phyloP scores from a whole-genome alignment of 2,888 invertebrate species.

The Acleris literana region DNA sequence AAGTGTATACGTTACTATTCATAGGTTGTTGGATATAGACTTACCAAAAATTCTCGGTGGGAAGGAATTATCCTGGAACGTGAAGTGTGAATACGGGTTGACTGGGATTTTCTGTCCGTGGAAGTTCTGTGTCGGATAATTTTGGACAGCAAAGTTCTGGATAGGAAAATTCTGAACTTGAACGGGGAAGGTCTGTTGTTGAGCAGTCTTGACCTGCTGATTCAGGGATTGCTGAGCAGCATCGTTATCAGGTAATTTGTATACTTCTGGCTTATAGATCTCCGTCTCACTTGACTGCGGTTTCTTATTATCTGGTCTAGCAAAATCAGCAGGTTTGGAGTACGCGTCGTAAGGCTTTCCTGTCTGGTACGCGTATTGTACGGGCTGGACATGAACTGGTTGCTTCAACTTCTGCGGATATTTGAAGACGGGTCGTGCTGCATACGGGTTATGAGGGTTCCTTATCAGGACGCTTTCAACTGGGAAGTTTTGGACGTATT shows the following conservation, averaged over 20 bases:
- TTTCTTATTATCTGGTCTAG: constrained; percentile 57
- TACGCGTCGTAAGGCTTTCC: constrained; percentile 64
- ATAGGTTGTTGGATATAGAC: constrained; percentile 20
- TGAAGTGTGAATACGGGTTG: constrained; percentile 64
- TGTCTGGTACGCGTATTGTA: constrained; percentile 70
- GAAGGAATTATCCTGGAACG: constrained; percentile 66
- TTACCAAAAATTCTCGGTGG: constrained; percentile 75
- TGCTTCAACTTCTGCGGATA: constrained; percentile 69
- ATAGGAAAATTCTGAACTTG: constrained; percentile 45
- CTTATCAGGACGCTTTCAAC: constrained; percentile 67
- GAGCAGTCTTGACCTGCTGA: constrained; percentile 74
- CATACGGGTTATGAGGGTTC: constrained; percentile 70
- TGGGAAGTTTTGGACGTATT: constrained; percentile 72
- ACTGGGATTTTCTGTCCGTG: constrained; percentile 51
- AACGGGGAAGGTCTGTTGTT: constrained; percentile 56
- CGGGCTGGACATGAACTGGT: constrained; percentile 63
- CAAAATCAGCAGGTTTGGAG: constrained; percentile 68
- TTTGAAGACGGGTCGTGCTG: constrained; percentile 67
- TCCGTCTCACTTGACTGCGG: constrained; percentile 54
- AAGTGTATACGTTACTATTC: too few relatives aligned
- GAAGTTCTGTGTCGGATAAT: constrained; percentile 39
- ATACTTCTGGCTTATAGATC: constrained; percentile 73
- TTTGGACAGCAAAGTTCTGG: constrained; percentile 13
- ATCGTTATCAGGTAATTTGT: constrained; percentile 68
- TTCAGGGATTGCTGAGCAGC: constrained; percentile 65